Conservation (phyloP, 2,888 invertebrate species). For the Cerastoderma edule region DNA sequence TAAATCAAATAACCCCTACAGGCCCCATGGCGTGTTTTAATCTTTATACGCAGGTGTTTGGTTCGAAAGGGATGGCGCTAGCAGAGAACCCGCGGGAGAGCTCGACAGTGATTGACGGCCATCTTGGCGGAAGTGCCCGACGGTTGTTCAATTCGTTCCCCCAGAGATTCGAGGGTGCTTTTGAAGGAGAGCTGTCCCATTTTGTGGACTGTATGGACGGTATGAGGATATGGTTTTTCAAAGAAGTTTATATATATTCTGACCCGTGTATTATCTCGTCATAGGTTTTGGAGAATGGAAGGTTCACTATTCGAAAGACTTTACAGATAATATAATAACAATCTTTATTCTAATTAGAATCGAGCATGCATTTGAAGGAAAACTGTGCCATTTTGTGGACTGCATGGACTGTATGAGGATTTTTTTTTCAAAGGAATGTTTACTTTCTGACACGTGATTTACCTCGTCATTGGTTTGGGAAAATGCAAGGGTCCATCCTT, state of each 20-base stretch:
- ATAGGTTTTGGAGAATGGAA: neutral
- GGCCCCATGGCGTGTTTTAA: no score
- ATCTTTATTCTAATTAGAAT: neutral
- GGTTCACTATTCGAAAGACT: neutral
- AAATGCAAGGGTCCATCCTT: no score
- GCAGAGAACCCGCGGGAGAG: slow-evolving; percentile 72
- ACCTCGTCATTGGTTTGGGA: no score
- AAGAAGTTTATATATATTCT: no score
- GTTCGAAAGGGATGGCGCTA: slow-evolving; percentile 73
- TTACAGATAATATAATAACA: no score
- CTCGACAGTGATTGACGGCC: slow-evolving; percentile 57
- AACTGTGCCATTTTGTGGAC: no score
- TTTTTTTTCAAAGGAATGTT: no score
- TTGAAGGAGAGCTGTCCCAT: slow-evolving; percentile 67
- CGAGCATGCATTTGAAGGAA: no score
- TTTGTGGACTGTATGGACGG: slow-evolving; percentile 73
- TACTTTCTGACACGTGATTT: no score
- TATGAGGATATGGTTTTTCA: slow-evolving; percentile 35
- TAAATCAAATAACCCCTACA: no score
- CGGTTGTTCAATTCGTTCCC: slow-evolving; percentile 69
- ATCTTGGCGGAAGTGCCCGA: slow-evolving; percentile 45
- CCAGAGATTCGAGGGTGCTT: slow-evolving; percentile 71
- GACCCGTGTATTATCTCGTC: no score
- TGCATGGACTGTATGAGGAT: no score
- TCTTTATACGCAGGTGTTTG: slow-evolving; percentile 79